phyloP scores from a whole-genome alignment of 2,888 invertebrate species.

The Tenthredo notha region DNA sequence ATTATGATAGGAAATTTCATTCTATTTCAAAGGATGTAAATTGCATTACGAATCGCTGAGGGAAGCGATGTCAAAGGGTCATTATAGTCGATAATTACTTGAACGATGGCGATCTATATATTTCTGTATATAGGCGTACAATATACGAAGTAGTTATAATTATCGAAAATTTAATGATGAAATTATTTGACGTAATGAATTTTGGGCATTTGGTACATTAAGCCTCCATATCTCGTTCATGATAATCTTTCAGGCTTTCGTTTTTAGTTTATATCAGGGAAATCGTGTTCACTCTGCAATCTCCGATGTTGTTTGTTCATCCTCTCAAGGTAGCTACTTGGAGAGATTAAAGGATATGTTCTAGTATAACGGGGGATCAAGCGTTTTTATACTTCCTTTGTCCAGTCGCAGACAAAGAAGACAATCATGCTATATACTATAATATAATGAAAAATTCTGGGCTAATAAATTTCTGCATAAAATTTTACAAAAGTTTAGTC shows the following conservation, averaged over 20 bases:
- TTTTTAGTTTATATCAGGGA: not conserved
- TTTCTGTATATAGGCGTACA: not conserved
- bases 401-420: constrained; percentile 23
- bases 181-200: not conserved
- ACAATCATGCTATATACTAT: not conserved
- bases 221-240: not conserved
- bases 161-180: not conserved
- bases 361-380: constrained; percentile 36
- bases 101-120: not conserved
- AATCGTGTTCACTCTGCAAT: constrained; percentile 24
- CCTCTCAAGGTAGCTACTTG: constrained; percentile 34
- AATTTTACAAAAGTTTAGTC: not conserved
- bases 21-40: constrained; percentile 10
- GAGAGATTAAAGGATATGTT: constrained; percentile 45
- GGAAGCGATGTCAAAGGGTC: constrained; percentile 41
- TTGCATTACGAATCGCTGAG: not conserved
- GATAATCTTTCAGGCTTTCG: not conserved
- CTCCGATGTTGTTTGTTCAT: constrained; percentile 42
- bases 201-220: not conserved
- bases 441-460: not conserved
- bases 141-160: not conserved
- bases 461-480: not conserved
- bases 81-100: constrained; percentile 38
- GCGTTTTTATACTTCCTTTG: constrained; percentile 18
- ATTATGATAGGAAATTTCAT: not conserved